A percentile compares a stretch with the other conserved stretches of the same genome.
These are phyloP conservation scores for Anastrepha ludens DNA, from an alignment of 1,140 invertebrate species.

Conservation along the genomic window DNA sequence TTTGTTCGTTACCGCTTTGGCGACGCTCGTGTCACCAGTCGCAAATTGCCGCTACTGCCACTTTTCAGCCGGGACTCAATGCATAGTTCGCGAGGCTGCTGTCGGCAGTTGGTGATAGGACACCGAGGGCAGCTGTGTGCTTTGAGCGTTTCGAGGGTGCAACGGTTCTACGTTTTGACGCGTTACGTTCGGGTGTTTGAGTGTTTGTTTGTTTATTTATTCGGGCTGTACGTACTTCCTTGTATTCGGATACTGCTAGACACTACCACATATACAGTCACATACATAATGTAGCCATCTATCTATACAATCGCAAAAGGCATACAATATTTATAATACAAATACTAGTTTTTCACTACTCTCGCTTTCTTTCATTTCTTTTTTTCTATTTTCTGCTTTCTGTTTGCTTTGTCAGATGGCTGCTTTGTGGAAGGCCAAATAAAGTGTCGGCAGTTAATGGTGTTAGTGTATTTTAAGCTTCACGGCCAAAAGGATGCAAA, in stretches of 20 bases:
- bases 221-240: neutral
- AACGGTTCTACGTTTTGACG: neutral
- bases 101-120: conserved; percentile 45
- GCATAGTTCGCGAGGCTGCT: conserved; percentile 32
- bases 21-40: neutral
- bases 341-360: conserved; percentile 59
- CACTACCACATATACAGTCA: neutral
- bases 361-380: conserved; percentile 20
- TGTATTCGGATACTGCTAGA: neutral
- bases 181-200: neutral
- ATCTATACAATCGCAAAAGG: neutral
- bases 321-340: conserved; percentile 57
- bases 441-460: conserved; percentile 41
- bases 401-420: conserved; percentile 64
- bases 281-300: neutral
- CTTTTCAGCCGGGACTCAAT: conserved; percentile 23
- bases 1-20: conserved; percentile 5
- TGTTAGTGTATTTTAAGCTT: conserved; percentile 51
- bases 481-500: conserved; percentile 51
- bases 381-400: neutral
- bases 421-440: conserved; percentile 61
- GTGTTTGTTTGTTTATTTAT: neutral
- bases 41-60: neutral
- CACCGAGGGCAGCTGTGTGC: conserved; percentile 44
- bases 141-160: conserved; percentile 9